Evolutionary conservation across 2,113 vertebrate genomes (phyloP).

Genomic region (Etheostoma cragini): DNA sequence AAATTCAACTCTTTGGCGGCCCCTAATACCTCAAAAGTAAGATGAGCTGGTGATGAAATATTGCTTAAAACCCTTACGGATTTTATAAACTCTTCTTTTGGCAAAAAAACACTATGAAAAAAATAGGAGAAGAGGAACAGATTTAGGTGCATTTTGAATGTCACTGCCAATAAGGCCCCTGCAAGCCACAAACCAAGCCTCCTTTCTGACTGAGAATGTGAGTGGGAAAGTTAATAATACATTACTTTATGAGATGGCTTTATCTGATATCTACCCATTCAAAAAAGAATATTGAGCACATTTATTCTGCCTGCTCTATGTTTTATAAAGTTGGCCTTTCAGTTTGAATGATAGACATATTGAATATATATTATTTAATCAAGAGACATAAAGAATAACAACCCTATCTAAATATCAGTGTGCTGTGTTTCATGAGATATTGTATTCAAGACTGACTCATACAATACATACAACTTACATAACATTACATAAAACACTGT

Average conservation of each 20-base stretch:
- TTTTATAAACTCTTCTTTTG: not conserved
- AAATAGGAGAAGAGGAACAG: not conserved
- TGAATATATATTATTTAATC: slow-evolving; percentile 5
- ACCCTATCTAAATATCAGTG: not conserved
- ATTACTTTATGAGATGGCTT: slow-evolving; percentile 3
- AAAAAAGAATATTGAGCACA: not conserved
- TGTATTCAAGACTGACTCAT: not conserved
- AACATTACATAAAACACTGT: too few relatives aligned
- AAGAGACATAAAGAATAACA: not conserved
- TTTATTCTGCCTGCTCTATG: not conserved
- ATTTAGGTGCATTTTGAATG: not conserved
- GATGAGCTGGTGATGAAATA: slow-evolving; percentile 36
- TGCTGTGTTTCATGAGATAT: not conserved
- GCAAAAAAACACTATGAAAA: slow-evolving; percentile 13
- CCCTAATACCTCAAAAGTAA: slow-evolving; percentile 36
- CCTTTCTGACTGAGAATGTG: not conserved
- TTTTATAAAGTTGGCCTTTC: not conserved
- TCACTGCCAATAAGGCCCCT: not conserved
- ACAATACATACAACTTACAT: not conserved
- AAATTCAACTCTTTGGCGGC: slow-evolving; percentile 34
- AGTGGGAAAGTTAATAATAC: not conserved
- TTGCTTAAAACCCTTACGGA: slow-evolving; percentile 6
- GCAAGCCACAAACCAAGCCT: not conserved
- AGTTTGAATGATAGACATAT: slow-evolving; percentile 15
- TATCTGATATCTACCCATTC: not conserved